These are phyloP conservation scores for Lota lota DNA, from an alignment of 2,113 vertebrate genomes.

Conservation along the genomic window DNA sequence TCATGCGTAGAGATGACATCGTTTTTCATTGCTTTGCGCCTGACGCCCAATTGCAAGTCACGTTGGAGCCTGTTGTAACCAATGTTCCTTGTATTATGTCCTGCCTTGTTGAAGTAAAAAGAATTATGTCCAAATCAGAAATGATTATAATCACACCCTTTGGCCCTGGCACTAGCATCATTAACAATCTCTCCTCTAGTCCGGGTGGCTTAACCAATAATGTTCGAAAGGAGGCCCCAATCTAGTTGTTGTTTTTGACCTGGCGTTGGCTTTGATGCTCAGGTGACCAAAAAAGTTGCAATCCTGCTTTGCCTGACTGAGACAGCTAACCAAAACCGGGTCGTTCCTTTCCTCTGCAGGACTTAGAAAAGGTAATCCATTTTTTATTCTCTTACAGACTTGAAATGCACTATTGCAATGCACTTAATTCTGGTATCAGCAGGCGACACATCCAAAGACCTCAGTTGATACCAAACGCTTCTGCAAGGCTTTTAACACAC, in stretches of 20 bases:
- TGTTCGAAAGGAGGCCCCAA: neutral
- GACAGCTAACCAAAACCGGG: neutral
- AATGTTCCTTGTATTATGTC: neutral
- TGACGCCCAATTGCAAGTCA: neutral
- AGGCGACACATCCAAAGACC: neutral
- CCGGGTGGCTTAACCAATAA: no score
- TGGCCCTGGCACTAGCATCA: no score
- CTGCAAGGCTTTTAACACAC: neutral
- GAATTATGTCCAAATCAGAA: neutral
- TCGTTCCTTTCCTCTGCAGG: neutral
- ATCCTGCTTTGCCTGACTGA: slow-evolving; percentile 1
- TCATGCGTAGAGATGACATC: neutral
- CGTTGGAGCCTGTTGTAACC: neutral
- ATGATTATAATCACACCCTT: neutral
- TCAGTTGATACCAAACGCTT: neutral
- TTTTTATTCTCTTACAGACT: neutral
- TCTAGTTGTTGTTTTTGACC: neutral
- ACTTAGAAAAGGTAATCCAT: slow-evolving; percentile 3
- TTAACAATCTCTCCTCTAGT: no score
- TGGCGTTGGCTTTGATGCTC: neutral
- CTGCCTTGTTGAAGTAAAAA: neutral
- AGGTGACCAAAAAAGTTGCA: neutral
- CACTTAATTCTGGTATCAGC: slow-evolving; percentile 4
- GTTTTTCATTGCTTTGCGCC: neutral
- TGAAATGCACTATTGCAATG: neutral